These are phyloP conservation scores for Lasioglossum vierecki DNA, from an alignment of 2,888 invertebrate species.

Conservation along the genomic window DNA sequence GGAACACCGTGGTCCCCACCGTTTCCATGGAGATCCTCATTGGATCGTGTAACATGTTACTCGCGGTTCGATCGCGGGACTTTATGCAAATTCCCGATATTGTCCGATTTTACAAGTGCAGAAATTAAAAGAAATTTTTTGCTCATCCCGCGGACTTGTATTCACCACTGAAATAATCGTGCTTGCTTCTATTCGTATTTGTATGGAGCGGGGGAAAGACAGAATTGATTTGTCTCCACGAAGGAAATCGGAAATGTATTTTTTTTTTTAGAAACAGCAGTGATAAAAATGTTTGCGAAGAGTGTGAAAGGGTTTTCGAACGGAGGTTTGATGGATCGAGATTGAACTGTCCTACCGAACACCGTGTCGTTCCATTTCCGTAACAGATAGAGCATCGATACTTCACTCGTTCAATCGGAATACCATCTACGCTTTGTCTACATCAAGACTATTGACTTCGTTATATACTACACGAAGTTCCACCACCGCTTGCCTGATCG, in stretches of 20 bases:
- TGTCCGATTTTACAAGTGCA: not conserved
- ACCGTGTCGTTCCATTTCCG: not conserved
- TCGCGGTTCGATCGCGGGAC: not conserved
- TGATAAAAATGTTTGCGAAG: not conserved
- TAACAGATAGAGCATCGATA: constrained; percentile 8
- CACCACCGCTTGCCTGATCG: not conserved
- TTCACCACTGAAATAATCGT: not conserved
- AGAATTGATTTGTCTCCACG: not conserved
- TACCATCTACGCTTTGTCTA: constrained; percentile 2
- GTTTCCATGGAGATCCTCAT: not conserved
- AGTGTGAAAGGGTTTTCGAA: not conserved
- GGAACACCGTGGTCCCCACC: not conserved
- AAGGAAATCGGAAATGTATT: not conserved
- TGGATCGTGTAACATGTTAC: not conserved
- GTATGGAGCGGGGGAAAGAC: not conserved
- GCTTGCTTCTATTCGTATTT: not conserved
- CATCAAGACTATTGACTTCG: constrained; percentile 9
- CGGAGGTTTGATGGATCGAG: not conserved
- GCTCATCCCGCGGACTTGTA: not conserved
- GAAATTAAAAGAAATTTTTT: not conserved
- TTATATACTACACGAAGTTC: constrained; percentile 2
- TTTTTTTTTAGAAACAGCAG: not conserved
- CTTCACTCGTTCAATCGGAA: constrained; percentile 1
- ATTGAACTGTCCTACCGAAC: constrained; percentile 1
- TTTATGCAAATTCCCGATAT: not conserved